phyloP scores from a whole-genome alignment of 92 coral and sea anemone genomes.

The Epizoanthus ramosus region DNA sequence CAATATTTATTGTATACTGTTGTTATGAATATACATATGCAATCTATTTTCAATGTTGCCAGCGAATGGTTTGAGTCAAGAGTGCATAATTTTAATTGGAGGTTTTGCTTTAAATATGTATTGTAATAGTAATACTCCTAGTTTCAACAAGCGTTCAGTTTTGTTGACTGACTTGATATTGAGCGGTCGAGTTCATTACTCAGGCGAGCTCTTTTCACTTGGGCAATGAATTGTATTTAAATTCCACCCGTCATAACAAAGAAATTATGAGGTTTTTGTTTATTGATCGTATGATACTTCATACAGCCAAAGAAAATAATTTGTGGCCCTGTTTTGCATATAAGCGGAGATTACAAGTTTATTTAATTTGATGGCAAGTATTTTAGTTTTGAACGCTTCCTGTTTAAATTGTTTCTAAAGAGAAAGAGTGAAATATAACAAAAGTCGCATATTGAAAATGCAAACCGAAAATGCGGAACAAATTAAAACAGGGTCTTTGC shows the following conservation, averaged over 20 bases:
- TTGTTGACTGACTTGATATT: constrained; percentile 17
- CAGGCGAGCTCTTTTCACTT: constrained; percentile 6
- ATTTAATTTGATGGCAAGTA: constrained; percentile 24
- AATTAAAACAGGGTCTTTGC: not conserved
- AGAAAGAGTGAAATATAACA: not conserved
- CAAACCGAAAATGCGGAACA: not conserved
- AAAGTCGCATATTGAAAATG: constrained; percentile 13
- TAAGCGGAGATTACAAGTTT: constrained; percentile 21
- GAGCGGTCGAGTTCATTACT: constrained; percentile 26
- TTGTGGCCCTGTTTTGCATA: constrained; percentile 39
- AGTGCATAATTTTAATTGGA: constrained; percentile 32
- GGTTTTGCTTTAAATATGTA: constrained; percentile 18
- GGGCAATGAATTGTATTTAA: constrained; percentile 9
- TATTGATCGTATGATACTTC: constrained; percentile 22
- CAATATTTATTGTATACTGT: constrained; percentile 21
- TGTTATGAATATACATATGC: not conserved
- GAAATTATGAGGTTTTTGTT: constrained; percentile 41
- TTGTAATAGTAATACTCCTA: not conserved
- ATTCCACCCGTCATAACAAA: constrained; percentile 26
- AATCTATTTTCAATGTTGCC: constrained; percentile 6
- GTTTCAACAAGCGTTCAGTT: constrained; percentile 25
- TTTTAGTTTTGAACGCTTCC: constrained; percentile 4
- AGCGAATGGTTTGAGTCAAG: constrained; percentile 2
- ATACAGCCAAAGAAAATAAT: constrained; percentile 32
- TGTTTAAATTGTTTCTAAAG: constrained; percentile 9